These are phyloP conservation scores for Nomada goodeniana DNA, from an alignment of 2,888 invertebrate genomes.

Conservation along the genomic window DNA sequence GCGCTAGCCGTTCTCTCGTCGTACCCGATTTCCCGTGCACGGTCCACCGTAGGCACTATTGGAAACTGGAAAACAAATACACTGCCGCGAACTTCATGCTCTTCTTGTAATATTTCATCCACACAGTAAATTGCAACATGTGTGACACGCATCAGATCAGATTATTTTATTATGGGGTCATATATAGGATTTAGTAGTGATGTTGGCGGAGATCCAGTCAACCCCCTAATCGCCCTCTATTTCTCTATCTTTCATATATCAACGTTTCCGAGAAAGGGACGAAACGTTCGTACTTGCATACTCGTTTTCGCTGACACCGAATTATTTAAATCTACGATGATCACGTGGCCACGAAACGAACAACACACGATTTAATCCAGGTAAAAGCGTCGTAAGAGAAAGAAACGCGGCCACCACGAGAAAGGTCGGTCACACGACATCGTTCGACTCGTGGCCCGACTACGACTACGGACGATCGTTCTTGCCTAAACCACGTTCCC, in stretches of 20 bases:
- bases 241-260: slow-evolving; percentile 39
- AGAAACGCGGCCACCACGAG: slow-evolving; percentile 44
- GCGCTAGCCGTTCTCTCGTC: slow-evolving; percentile 12
- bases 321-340: slow-evolving; percentile 20
- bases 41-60: neutral
- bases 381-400: slow-evolving; percentile 33
- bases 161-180: neutral
- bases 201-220: slow-evolving; percentile 18
- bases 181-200: neutral
- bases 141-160: slow-evolving; percentile 12
- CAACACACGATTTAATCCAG: slow-evolving; percentile 40
- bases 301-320: slow-evolving; percentile 32
- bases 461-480: slow-evolving; percentile 79
- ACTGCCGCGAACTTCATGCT: slow-evolving; percentile 34
- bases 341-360: slow-evolving; percentile 13
- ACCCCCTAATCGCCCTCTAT: slow-evolving; percentile 16
- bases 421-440: slow-evolving; percentile 34
- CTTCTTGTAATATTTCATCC: slow-evolving; percentile 5
- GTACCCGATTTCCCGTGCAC: slow-evolving; percentile 17
- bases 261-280: slow-evolving; percentile 29
- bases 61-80: slow-evolving; percentile 44
- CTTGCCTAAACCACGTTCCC: slow-evolving; percentile 78
- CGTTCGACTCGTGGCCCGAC: slow-evolving; percentile 62
- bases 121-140: slow-evolving; percentile 19
- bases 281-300: slow-evolving; percentile 45